Evolutionary conservation across 2,888 invertebrate genomes (phyloP).

Genomic region (Oligia fasciuncula): DNA sequence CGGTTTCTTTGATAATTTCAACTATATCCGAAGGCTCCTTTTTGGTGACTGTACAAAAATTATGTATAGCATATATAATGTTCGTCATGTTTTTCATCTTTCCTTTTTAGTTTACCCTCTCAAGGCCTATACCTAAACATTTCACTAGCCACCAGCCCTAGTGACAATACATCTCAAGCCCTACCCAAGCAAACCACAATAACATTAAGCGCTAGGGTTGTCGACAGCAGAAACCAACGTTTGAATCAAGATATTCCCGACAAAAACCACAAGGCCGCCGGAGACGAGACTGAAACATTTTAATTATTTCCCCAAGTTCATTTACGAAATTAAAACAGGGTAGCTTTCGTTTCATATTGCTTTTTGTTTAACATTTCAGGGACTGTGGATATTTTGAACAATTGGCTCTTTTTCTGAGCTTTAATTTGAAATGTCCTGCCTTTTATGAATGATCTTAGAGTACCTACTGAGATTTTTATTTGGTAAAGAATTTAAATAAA

Average conservation of each 20-base stretch:
- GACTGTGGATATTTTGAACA: conserved; percentile 4
- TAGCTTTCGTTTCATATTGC: conserved; percentile 33
- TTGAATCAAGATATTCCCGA: conserved; percentile 35
- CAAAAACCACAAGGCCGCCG: conserved; percentile 35
- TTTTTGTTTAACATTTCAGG: conserved; percentile 26
- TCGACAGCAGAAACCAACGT: conserved; percentile 33
- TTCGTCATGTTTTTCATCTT: not conserved
- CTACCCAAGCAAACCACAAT: conserved; percentile 28
- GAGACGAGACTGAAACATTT: conserved; percentile 45
- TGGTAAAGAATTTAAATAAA: not conserved
- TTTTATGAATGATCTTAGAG: not conserved
- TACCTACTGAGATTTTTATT: too few relatives aligned
- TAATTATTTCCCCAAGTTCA: conserved; percentile 56
- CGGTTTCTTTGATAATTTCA: too few relatives aligned
- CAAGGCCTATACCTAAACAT: not conserved
- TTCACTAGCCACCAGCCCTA: conserved; percentile 6
- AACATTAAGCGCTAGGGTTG: conserved; percentile 27
- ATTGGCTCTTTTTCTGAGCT: conserved; percentile 2
- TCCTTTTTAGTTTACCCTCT: not conserved
- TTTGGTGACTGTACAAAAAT: too few relatives aligned
- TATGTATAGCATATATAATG: too few relatives aligned
- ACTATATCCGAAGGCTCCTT: too few relatives aligned
- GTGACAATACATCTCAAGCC: conserved; percentile 9
- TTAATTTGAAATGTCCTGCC: conserved; percentile 1
- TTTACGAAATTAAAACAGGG: conserved; percentile 51